Evolutionary conservation across 1,140 invertebrate genomes (phyloP), one percentile per base, ranked within the genome.

Genomic region (Bombus superbus): DNA sequence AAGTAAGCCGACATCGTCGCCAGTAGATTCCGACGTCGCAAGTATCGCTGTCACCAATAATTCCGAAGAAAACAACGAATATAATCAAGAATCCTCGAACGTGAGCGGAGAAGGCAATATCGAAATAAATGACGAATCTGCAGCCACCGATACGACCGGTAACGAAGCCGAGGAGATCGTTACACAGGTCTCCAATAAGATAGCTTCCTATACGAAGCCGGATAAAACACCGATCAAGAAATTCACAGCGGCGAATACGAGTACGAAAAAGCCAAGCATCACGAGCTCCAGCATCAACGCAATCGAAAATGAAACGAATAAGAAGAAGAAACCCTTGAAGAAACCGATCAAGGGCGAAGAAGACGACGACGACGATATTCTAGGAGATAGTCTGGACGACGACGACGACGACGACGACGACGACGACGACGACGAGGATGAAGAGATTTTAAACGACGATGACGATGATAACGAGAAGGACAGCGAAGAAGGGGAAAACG

Each of bases 281-380:
- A 92, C 92, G 10, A 89, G 91, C 0, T 81, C 68, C 2, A 94
- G 89, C 64, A 25, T 88, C 2, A 95, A 95, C 69, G 90, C 92
- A 8, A 94, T 95, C 18, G 76, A 85, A 2, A 89, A 86, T 35
- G 88, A 91, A 9, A 38, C 59, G 0, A 91, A 92, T 13, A 92
- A 94, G 72, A 86, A 72, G 73, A 92, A 80, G 83, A 93, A 89
- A 62, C 87, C 85, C 8, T 2, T 25, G 79, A 90, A 11, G 68
- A 88, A 86, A 42, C 78, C 89, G 6, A 77, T 90, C 13, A 86
- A 91, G 9, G 86, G 86, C 1, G 91, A 93, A 0, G 88, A 94
- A 1, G 92, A 93, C 25, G 87, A 93, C 3, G 92, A 93, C 1
- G 92, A 94, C 11, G 92, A 94, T 64, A 88, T 74, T 35, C 79